These are phyloP conservation scores for Hetaerina americana DNA, from an alignment of 1,140 invertebrate species.

Conservation along the genomic window DNA sequence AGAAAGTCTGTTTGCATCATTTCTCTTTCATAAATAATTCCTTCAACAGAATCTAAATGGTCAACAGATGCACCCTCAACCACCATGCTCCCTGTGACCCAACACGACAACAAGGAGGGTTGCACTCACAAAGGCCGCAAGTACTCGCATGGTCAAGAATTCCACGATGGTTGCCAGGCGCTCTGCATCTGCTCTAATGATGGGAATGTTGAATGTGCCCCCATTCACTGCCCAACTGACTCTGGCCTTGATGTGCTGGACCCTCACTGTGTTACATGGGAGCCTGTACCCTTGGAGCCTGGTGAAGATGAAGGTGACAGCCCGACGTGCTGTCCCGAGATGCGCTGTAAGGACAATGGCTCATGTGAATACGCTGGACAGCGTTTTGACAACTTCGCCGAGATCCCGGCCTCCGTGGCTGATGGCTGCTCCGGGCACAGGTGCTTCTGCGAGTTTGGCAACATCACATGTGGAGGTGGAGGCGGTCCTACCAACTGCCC, in stretches of 20 bases:
- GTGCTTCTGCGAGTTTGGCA: constrained; percentile 77
- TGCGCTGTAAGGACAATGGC: constrained; percentile 61
- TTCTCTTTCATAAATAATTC: too few species aligned
- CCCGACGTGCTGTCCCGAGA: constrained; percentile 28
- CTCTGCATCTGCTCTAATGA: constrained; percentile 54
- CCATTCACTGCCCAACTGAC: constrained; percentile 66
- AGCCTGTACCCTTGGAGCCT: constrained; percentile 26
- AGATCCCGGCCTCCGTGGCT: constrained; percentile 49
- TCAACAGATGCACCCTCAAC: background rate
- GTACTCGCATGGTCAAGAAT: constrained; percentile 47
- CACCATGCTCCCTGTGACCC: background rate
- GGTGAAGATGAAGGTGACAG: background rate
- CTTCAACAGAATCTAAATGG: too few species aligned
- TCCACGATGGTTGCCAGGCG: constrained; percentile 57
- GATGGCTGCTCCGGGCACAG: constrained; percentile 57
- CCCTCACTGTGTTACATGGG: constrained; percentile 72
- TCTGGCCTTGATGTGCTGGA: constrained; percentile 71
- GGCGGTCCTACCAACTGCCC: constrained; percentile 40
- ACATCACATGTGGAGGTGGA: constrained; percentile 63
- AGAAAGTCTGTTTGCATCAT: too few species aligned
- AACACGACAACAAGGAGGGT: constrained; percentile 10
- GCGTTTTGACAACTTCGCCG: constrained; percentile 42
- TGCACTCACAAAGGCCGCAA: constrained; percentile 43
- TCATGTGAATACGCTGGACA: constrained; percentile 48
- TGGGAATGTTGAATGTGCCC: constrained; percentile 52